Evolutionary conservation across 2,888 invertebrate species (phyloP).

Genomic region (Volucella inflata): DNA sequence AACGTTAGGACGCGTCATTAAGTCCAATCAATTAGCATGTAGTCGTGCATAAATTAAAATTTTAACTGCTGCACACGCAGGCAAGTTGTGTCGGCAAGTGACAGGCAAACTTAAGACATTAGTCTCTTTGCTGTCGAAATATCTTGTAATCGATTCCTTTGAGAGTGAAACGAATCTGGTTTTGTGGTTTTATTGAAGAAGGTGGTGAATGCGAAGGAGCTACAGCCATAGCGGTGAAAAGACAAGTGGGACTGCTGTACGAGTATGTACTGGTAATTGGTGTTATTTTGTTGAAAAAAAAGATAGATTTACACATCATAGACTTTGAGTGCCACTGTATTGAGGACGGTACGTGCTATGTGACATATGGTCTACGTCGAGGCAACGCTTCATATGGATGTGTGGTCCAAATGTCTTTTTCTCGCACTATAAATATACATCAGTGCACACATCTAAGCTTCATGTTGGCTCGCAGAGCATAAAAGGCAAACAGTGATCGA

Average conservation of each 20-base stretch:
- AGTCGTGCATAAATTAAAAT: conserved; percentile 69
- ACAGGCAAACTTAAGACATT: conserved; percentile 46
- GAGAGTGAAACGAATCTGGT: conserved; percentile 8
- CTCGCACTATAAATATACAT: no score
- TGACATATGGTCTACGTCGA: no score
- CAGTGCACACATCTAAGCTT: no score
- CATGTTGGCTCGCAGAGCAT: no score
- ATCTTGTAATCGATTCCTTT: conserved; percentile 54
- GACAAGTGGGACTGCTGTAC: conserved; percentile 2
- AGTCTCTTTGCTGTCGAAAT: conserved; percentile 58
- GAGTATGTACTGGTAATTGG: background rate
- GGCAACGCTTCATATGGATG: no score
- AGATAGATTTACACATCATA: no score
- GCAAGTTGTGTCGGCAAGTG: background rate
- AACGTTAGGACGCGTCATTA: conserved; percentile 69
- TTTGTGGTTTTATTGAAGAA: conserved; percentile 15
- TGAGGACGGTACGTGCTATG: no score
- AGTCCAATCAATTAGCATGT: conserved; percentile 71
- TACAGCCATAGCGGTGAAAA: conserved; percentile 4
- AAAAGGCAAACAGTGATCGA: no score
- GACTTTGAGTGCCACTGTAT: no score
- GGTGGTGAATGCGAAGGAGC: background rate
- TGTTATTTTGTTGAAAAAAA: no score
- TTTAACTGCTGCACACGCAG: conserved; percentile 27
- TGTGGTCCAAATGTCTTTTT: no score